These are phyloP conservation scores for Clupea harengus DNA, from an alignment of 2,113 vertebrate species.

Conservation along the genomic window DNA sequence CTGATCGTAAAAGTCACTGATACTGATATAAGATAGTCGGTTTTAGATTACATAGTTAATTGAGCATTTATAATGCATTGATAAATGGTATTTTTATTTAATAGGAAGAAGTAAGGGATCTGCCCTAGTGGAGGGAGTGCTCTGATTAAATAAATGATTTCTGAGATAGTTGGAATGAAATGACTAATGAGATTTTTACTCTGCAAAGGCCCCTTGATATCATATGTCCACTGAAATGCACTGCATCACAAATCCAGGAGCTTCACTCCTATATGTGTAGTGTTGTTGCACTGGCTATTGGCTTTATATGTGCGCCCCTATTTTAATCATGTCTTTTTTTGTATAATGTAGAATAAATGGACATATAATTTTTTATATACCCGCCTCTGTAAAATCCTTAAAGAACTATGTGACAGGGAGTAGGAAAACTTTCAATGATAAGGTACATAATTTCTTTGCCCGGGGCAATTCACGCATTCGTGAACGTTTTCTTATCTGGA, in stretches of 20 bases:
- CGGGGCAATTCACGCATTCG: too few species aligned
- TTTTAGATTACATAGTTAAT: neutral
- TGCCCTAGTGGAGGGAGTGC: neutral
- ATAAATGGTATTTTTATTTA: neutral
- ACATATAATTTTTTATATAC: too few species aligned
- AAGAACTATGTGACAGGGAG: too few species aligned
- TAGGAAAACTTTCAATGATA: too few species aligned
- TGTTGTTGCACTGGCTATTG: too few species aligned
- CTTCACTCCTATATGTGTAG: too few species aligned
- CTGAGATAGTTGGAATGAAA: neutral
- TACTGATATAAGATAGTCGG: neutral
- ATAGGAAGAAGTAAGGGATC: neutral
- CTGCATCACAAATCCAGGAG: neutral
- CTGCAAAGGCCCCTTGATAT: neutral
- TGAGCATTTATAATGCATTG: neutral
- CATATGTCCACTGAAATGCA: neutral
- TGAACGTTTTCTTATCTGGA: too few species aligned
- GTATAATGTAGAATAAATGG: too few species aligned
- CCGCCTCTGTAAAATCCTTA: too few species aligned
- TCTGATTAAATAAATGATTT: neutral
- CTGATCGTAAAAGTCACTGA: neutral
- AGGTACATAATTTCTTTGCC: too few species aligned
- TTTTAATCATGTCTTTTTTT: too few species aligned
- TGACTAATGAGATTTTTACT: constrained; percentile 6
- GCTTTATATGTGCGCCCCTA: too few species aligned